A percentile compares a stretch with the other conserved stretches of the same genome.
Evolutionary conservation across 2,797 vertebrate species (phyloP).

Genomic region (Astyanax mexicanus): DNA sequence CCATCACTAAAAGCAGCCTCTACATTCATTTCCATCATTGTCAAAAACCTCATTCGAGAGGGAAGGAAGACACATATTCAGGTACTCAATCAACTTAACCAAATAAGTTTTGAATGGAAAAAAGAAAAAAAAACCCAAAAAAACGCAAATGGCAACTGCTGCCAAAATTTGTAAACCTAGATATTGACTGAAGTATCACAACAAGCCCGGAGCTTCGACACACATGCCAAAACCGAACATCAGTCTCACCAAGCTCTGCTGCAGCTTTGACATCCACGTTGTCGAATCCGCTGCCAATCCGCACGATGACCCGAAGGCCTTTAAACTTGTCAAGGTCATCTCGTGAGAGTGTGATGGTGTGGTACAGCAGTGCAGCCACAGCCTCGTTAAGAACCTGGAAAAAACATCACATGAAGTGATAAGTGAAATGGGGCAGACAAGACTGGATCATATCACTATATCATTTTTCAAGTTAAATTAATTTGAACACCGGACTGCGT

Average conservation of each 20-base stretch:
- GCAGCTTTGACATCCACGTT: slow-evolving; percentile 86
- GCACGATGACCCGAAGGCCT: slow-evolving; percentile 83
- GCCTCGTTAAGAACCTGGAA: slow-evolving; percentile 85
- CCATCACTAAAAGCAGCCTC: too few species aligned
- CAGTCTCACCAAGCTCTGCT: slow-evolving; percentile 80
- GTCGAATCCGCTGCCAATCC: slow-evolving; percentile 85
- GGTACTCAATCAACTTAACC: too few species aligned
- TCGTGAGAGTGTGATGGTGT: slow-evolving; percentile 84
- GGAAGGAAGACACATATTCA: too few species aligned
- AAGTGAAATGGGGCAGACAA: too few species aligned
- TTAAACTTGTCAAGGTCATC: slow-evolving; percentile 87
- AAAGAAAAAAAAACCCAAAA: too few species aligned
- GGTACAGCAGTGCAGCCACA: slow-evolving; percentile 85
- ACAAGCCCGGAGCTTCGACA: neutral
- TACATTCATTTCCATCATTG: neutral
- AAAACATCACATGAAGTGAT: too few species aligned
- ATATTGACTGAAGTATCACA: neutral
- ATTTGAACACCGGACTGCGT: too few species aligned
- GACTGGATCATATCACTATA: too few species aligned
- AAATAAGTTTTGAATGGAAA: too few species aligned
- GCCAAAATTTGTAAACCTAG: too few species aligned
- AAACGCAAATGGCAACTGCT: too few species aligned
- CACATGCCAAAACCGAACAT: neutral
- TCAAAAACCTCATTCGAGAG: neutral
- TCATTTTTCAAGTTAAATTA: too few species aligned